Evolutionary conservation across 2,888 invertebrate species (phyloP).

Genomic region (Thymelicus sylvestris): DNA sequence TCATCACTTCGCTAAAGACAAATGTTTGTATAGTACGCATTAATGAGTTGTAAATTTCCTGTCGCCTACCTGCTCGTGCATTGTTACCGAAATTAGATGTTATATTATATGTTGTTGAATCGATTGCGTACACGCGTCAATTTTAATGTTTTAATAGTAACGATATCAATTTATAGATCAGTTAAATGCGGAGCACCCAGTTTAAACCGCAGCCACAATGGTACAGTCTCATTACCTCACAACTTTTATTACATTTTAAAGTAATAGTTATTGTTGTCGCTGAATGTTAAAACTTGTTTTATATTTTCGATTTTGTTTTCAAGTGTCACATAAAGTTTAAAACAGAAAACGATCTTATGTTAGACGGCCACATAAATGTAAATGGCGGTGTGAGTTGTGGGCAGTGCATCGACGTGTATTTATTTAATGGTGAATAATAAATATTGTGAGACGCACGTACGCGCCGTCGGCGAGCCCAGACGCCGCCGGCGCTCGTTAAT

Average conservation of each 20-base stretch:
- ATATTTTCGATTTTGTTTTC: slow-evolving; percentile 69
- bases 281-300: slow-evolving; percentile 73
- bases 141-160: neutral
- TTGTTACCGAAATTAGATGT: slow-evolving; percentile 36
- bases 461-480: slow-evolving; percentile 59
- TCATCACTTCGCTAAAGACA: slow-evolving; percentile 19
- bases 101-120: slow-evolving; percentile 3
- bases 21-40: slow-evolving; percentile 4
- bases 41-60: slow-evolving; percentile 7
- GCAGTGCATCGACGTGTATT: slow-evolving; percentile 72
- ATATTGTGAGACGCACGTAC: slow-evolving; percentile 80
- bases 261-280: slow-evolving; percentile 77
- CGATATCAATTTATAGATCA: slow-evolving; percentile 51
- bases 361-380: slow-evolving; percentile 73
- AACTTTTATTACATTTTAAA: slow-evolving; percentile 72
- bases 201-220: slow-evolving; percentile 59
- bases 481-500: slow-evolving; percentile 73
- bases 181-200: slow-evolving; percentile 63
- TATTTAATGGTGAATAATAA: slow-evolving; percentile 77
- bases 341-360: slow-evolving; percentile 68
- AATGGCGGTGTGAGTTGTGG: slow-evolving; percentile 64
- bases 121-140: neutral
- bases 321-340: slow-evolving; percentile 67
- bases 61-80: slow-evolving; percentile 19
- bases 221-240: slow-evolving; percentile 80